These are phyloP conservation scores for Bombus superbus DNA, from an alignment of 1,140 invertebrate species.

Conservation along the genomic window DNA sequence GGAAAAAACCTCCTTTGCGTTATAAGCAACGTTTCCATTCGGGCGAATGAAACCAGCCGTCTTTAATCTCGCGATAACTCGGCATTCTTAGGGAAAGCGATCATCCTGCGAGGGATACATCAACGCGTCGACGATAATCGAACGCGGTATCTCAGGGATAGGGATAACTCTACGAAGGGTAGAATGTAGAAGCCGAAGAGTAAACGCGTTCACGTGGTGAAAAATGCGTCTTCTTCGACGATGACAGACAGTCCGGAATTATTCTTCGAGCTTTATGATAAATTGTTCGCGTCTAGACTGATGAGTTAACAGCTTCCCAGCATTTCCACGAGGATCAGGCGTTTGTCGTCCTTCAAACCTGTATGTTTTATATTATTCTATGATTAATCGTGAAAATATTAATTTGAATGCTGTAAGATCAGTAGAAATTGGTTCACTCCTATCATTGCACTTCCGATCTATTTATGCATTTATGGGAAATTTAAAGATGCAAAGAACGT, in stretches of 20 bases:
- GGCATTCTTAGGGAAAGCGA: slow-evolving; percentile 1
- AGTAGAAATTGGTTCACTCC: too few species aligned
- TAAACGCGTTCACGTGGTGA: slow-evolving; percentile 15
- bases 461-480: too few species aligned
- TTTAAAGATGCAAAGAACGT: too few species aligned
- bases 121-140: slow-evolving; percentile 28
- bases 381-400: neutral
- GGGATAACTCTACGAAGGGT: neutral
- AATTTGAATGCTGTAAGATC: too few species aligned
- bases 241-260: slow-evolving; percentile 42
- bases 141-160: neutral
- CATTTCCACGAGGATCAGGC: neutral
- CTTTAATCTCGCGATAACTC: slow-evolving; percentile 38
- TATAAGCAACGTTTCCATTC: slow-evolving; percentile 17
- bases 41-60: slow-evolving; percentile 3
- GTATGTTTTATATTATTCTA: too few species aligned
- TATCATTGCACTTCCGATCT: too few species aligned
- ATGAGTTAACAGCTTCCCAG: neutral
- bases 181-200: neutral
- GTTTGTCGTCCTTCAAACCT: neutral
- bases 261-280: neutral
- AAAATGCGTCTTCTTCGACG: slow-evolving; percentile 43
- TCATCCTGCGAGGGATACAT: slow-evolving; percentile 1
- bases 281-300: neutral
- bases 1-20: neutral